Base-by-base conservation (phyloP, 2,113 vertebrate species). In the Indicator maculatus region DNA sequence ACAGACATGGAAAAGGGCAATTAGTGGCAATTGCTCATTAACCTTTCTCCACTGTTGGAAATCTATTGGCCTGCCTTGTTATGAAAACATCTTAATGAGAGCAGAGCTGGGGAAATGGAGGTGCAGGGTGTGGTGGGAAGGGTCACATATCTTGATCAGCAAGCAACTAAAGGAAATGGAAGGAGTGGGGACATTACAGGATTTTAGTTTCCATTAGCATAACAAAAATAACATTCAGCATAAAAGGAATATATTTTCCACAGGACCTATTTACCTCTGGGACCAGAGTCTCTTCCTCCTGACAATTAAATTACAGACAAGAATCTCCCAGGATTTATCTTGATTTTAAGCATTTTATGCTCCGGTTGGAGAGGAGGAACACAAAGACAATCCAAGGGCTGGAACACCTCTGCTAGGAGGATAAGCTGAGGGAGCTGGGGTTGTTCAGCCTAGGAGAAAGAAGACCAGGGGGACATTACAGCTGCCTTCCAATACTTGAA, bases 51-150 rank as follows among this genome's bases (percentile, higher is more conserved):
- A 24, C 36, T 3, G 53, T 2, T 87, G 86, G 86, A 79, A 92
- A 87, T 33, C 77, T 52, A 5, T 4, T 45, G 56, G 31, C 0
- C 0, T 41, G 53, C 14, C 38, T 33, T 55, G 14, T 63, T 76
- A 41, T 0, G 60, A 33, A 76, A 92, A 89, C 30, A 50, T 45
- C 81, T 73, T 33, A 12, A 9, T 55, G 55, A 66, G 90, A 50
- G 88, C 71, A 63, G 45, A 75, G 77, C 15, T 8, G 9, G 65
- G 88, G 65, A 93, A 91, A 90, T 5, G 53, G 61, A 84, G 55
- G 66, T 28, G 74, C 52, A 31, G 84, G 96, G 89, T 76, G 87
- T 24, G 81, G 93, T 66, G 78, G 63, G 91, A 94, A 89, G 56
- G 63, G 74, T 90, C 86, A 85, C 9, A 1, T 39, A 1, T 66